Evolutionary conservation across 53 echinoderm and acorn worm species (phyloP).

Genomic region (Crossaster papposus): DNA sequence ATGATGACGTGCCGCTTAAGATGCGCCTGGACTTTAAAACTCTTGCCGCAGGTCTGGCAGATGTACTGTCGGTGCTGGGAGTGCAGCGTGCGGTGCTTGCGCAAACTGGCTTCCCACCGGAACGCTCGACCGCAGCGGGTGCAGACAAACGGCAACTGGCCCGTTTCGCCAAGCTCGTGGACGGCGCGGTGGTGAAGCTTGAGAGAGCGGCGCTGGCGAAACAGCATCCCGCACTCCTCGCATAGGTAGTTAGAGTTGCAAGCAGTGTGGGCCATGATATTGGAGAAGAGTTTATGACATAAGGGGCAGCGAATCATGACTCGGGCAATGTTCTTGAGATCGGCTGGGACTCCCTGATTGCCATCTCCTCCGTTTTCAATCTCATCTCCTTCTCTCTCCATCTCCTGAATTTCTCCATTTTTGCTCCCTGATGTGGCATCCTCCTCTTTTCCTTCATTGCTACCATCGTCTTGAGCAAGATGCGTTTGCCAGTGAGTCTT

Average conservation of each 20-base stretch:
- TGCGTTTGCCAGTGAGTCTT: slow-evolving; percentile 55
- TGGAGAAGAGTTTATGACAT: slow-evolving; percentile 61
- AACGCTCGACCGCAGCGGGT: slow-evolving; percentile 57
- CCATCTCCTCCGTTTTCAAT: slow-evolving; percentile 27
- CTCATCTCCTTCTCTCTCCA: not conserved
- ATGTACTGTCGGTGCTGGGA: slow-evolving; percentile 66
- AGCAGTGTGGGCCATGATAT: slow-evolving; percentile 61
- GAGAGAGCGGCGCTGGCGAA: slow-evolving; percentile 43
- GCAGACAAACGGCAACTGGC: slow-evolving; percentile 58
- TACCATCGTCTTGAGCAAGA: slow-evolving; percentile 20
- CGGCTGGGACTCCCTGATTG: slow-evolving; percentile 21
- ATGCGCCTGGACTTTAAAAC: slow-evolving; percentile 57
- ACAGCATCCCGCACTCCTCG: slow-evolving; percentile 60
- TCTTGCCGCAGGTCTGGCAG: slow-evolving; percentile 67
- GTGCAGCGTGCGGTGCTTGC: slow-evolving; percentile 63
- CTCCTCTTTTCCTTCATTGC: slow-evolving; percentile 8
- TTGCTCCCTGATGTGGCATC: not conserved
- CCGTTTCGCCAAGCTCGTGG: slow-evolving; percentile 51
- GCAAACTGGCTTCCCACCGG: slow-evolving; percentile 64
- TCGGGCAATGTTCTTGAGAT: slow-evolving; percentile 47
- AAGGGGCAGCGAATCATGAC: slow-evolving; percentile 57
- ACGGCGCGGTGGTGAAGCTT: slow-evolving; percentile 55
- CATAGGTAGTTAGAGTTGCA: slow-evolving; percentile 61
- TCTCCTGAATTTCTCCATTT: not conserved
- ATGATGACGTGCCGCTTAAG: slow-evolving; percentile 64